These are phyloP conservation scores for Poecilia picta DNA, from an alignment of 2,797 vertebrate species.

Conservation along the genomic window DNA sequence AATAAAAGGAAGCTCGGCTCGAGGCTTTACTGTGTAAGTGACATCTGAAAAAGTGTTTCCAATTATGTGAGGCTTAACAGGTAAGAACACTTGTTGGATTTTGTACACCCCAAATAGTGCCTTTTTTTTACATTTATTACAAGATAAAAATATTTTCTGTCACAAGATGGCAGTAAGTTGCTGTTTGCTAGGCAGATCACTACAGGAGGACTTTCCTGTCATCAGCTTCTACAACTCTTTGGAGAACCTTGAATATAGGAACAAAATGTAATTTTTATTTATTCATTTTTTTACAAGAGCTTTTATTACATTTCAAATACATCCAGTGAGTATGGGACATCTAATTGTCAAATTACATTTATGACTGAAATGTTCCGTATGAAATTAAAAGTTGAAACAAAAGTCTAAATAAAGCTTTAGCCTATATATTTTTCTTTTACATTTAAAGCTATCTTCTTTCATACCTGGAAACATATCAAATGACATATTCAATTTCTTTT, in stretches of 20 bases:
- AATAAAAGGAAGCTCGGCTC: not conserved
- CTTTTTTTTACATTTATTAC: not conserved
- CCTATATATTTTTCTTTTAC: not conserved
- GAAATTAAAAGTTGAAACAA: not conserved
- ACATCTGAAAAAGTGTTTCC: not conserved
- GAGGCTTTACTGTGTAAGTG: not conserved
- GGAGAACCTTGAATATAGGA: too few relatives aligned
- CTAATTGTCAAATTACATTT: too few relatives aligned
- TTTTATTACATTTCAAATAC: too few relatives aligned
- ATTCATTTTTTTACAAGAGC: too few relatives aligned
- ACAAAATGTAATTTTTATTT: too few relatives aligned
- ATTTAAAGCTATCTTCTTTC: not conserved
- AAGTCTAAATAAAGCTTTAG: not conserved
- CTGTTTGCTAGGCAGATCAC: slow-evolving; percentile 12
- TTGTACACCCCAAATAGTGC: not conserved
- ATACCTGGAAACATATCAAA: not conserved
- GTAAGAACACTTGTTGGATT: slow-evolving; percentile 11
- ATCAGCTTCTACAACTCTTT: not conserved
- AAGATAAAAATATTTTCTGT: slow-evolving; percentile 12
- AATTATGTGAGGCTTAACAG: slow-evolving; percentile 2
- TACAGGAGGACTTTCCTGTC: not conserved
- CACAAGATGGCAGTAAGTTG: slow-evolving; percentile 76
- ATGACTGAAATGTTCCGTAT: too few relatives aligned
- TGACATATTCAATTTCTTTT: not conserved
- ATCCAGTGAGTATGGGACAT: too few relatives aligned